These are phyloP conservation scores for Cephalopachus bancanus DNA, from an alignment of 2,797 vertebrate species.

Conservation along the genomic window DNA sequence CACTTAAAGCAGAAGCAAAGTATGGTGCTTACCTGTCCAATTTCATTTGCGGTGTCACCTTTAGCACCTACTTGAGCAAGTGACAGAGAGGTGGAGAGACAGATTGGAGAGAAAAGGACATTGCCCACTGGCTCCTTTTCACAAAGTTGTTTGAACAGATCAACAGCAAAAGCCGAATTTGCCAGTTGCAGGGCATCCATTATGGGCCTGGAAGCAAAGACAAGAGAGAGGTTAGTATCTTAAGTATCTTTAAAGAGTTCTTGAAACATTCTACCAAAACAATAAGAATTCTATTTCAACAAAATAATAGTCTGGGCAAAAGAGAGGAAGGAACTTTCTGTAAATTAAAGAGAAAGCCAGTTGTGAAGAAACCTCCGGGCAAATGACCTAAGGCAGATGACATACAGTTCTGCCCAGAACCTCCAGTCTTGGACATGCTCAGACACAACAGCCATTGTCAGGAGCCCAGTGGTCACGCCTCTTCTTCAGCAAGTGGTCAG, in stretches of 20 bases:
- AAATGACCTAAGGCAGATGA: background rate
- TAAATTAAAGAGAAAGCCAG: background rate
- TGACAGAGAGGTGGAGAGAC: conserved; percentile 89
- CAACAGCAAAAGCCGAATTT: conserved; percentile 90
- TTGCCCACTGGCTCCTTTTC: conserved; percentile 87
- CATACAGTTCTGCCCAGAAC: background rate
- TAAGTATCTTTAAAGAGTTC: background rate
- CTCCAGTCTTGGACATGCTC: background rate
- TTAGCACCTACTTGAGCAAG: conserved; percentile 89
- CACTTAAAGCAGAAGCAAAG: background rate
- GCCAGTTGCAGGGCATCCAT: conserved; percentile 90
- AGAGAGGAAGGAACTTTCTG: background rate
- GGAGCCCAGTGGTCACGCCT: accelerated
- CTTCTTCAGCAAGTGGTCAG: background rate
- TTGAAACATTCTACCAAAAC: background rate
- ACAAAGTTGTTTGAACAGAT: conserved; percentile 89
- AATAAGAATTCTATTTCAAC: background rate
- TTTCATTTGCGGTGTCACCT: conserved; percentile 90
- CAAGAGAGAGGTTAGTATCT: background rate
- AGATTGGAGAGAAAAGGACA: conserved; percentile 90
- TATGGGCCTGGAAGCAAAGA: conserved; percentile 81
- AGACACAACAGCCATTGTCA: accelerated
- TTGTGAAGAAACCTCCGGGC: background rate
- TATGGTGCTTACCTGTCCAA: conserved; percentile 87
- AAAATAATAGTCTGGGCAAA: background rate